Percentiles rank a stretch among this genome's conserved stretches.
Conservation (phyloP, 2,797 vertebrate species). For the Propithecus deckenii region DNA sequence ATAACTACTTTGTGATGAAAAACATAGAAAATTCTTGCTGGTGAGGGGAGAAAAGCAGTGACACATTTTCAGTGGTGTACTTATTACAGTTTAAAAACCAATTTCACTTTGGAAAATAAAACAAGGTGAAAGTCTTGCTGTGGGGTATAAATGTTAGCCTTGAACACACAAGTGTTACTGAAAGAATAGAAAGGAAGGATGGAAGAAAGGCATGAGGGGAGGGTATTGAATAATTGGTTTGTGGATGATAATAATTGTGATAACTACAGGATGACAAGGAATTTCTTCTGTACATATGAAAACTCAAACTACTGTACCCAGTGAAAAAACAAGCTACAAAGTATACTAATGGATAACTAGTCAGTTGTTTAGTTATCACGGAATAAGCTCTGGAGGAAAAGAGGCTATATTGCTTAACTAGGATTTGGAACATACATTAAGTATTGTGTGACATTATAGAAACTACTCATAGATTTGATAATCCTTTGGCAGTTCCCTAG, state of each 20-base stretch:
- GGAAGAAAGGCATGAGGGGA: neutral
- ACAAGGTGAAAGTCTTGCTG: slow-evolving; percentile 36
- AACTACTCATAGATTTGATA: neutral
- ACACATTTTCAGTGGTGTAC: neutral
- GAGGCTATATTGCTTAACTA: neutral
- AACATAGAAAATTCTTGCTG: slow-evolving; percentile 59
- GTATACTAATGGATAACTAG: too few relatives aligned
- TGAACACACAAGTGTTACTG: neutral
- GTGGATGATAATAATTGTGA: neutral
- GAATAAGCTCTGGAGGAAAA: neutral
- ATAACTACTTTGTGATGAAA: slow-evolving; percentile 53
- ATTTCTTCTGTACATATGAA: neutral
- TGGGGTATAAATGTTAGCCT: neutral
- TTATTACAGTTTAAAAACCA: slow-evolving; percentile 33
- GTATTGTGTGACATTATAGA: neutral
- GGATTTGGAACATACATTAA: neutral
- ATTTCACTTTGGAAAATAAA: neutral
- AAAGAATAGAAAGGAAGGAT: neutral
- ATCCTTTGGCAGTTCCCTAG: neutral
- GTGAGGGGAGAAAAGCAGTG: neutral
- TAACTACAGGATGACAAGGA: neutral
- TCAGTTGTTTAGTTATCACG: neutral
- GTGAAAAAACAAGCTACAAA: neutral
- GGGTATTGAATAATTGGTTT: neutral
- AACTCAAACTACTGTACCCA: neutral